These are phyloP conservation scores for Archilochus colubris DNA, from an alignment of 2,113 vertebrate genomes.

Conservation along the genomic window DNA sequence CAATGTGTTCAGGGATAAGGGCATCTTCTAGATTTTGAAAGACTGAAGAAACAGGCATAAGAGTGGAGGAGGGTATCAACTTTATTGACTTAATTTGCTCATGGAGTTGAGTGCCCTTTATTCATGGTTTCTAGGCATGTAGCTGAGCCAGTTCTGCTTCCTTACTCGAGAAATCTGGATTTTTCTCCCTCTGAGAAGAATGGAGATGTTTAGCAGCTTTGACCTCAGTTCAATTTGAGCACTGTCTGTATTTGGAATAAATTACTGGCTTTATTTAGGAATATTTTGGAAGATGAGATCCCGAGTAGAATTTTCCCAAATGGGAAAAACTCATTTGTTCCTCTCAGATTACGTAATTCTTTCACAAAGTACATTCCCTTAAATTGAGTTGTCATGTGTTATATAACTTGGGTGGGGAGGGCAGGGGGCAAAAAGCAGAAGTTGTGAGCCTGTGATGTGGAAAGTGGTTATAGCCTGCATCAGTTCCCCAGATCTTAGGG, in stretches of 20 bases:
- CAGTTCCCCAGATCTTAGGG: background rate
- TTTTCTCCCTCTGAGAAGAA: background rate
- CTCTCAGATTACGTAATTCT: background rate
- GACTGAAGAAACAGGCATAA: background rate
- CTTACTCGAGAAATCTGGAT: background rate
- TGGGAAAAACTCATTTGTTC: background rate
- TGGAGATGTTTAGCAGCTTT: background rate
- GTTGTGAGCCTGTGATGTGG: background rate
- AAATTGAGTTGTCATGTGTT: background rate
- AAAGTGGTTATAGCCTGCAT: background rate
- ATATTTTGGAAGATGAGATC: slow-evolving; percentile 18
- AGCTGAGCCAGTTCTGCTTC: background rate
- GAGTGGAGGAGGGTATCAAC: background rate
- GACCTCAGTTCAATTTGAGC: background rate
- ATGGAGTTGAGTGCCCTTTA: background rate
- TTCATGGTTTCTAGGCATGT: background rate
- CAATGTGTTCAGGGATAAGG: background rate
- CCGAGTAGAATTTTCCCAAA: background rate
- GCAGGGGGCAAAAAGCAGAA: background rate
- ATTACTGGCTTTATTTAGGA: background rate
- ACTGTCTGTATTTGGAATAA: background rate
- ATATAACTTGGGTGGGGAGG: background rate
- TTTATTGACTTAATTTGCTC: background rate
- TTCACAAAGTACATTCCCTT: background rate
- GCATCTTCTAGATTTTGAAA: background rate